phyloP scores from a whole-genome alignment of 2,113 vertebrate genomes.

The Prinia subflava region DNA sequence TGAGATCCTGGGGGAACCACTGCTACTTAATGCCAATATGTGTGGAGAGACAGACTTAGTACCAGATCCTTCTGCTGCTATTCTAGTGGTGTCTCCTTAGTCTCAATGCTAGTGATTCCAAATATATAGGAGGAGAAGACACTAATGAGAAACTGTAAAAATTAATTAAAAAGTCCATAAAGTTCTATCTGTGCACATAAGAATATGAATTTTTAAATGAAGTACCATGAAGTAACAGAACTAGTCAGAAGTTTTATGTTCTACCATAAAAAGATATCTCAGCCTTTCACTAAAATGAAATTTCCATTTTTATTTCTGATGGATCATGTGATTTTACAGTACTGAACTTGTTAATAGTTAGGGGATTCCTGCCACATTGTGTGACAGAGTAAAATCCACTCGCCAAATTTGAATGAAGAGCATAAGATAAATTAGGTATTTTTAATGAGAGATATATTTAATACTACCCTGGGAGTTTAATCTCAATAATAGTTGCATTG shows the following conservation, averaged over 20 bases:
- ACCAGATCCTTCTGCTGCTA: background rate
- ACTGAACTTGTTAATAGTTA: background rate
- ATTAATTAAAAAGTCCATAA: conserved; percentile 7
- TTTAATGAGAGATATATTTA: background rate
- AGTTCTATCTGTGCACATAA: background rate
- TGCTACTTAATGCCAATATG: background rate
- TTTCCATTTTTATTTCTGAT: conserved; percentile 1
- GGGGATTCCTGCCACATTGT: background rate
- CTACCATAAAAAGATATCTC: background rate
- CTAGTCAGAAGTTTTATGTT: background rate
- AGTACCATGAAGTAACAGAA: background rate
- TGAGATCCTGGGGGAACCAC: background rate
- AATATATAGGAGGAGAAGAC: background rate
- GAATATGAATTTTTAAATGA: conserved; percentile 7
- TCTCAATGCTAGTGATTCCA: background rate
- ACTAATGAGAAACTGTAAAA: background rate
- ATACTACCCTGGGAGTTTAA: background rate
- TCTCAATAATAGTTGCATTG: background rate
- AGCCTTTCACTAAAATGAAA: background rate
- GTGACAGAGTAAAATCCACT: background rate
- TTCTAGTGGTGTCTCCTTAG: background rate
- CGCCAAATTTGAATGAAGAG: background rate
- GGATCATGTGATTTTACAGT: background rate
- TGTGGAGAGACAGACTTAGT: background rate
- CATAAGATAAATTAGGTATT: background rate